Evolutionary conservation across 2,797 vertebrate genomes (phyloP), one percentile per base, ranked within the genome.

Genomic region (Clarias fuscus): DNA sequence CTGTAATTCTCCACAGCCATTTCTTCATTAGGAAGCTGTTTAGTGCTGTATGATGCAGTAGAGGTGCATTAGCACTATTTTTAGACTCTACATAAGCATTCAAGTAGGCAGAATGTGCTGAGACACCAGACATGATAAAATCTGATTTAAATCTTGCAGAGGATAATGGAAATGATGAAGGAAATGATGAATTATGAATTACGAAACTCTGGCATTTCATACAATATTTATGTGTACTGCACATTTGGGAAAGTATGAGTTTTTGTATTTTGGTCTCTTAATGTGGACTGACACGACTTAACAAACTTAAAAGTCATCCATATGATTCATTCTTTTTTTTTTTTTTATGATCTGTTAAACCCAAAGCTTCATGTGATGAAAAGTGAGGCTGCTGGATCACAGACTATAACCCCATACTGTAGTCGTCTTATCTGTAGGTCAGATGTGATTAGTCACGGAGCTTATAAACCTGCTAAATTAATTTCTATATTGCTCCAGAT

Each of bases 31-130:
- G 30, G n/a, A 72, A 79, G 8, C 65, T 53, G 33, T 37, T 85
- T 43, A 62, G n/a, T 43, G 75, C 6, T 27, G 22, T 61, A 56
- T 78, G 27, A 62, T 73, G 22, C 15, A 48, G 37, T 65, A 65
- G 40, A 48, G 18, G 33, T 80, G 27, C 40, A 67, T 82, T 27
- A 68, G 17, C 2, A 56, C n/a, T 82, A 67, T 80, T 62, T 80
- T 64, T 79, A 64, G 24, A 43, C 33, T 17, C n/a, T 65, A 18
- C 40, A 82, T 56, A 82, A 82, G 40, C n/a, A 81, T 30, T 81
- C 37, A 27, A 48, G 8, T 30, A 5, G 61, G 62, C 4, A n/a
- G 20, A 73, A 65, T 86, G n/a, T 65, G 59, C 27, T 37, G 18
- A 80, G 33, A 65, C 24, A 81, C 61, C 40, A 81, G 37, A 11